These are phyloP conservation scores for Rhinogobio ventralis DNA, from an alignment of 2,797 vertebrate species.

Conservation along the genomic window DNA sequence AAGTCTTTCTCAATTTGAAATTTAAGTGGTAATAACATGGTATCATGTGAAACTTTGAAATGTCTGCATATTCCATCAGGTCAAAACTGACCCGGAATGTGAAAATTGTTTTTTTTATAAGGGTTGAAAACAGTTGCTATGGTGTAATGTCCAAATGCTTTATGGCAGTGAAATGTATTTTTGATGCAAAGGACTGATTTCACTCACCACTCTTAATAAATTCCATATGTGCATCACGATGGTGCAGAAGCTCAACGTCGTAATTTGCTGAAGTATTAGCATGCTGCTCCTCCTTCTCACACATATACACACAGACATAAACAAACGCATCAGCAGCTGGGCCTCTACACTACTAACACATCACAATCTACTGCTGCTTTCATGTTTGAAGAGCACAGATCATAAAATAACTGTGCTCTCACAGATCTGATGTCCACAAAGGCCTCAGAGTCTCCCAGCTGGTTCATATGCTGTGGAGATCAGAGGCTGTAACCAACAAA, in stretches of 20 bases:
- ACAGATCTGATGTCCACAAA: conserved; percentile 14
- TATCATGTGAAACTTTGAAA: neutral
- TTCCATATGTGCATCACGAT: conserved; percentile 95
- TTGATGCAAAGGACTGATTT: neutral
- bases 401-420: conserved; percentile 57
- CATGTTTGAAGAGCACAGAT: conserved; percentile 68
- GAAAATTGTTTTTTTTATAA: neutral
- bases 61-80: neutral
- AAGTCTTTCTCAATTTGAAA: neutral
- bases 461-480: conserved; percentile 34
- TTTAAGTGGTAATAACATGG: neutral
- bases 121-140: neutral
- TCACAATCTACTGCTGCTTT: conserved; percentile 74
- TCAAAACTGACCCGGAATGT: neutral
- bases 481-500: conserved; percentile 5
- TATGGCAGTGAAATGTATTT: conserved; percentile 5
- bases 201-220: conserved; percentile 94
- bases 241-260: conserved; percentile 97
- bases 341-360: neutral
- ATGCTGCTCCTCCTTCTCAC: conserved; percentile 95
- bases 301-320: conserved; percentile 63
- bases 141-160: neutral
- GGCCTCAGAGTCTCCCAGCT: conserved; percentile 18
- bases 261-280: conserved; percentile 99
- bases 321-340: conserved; percentile 37